Conservation (phyloP, 2,888 invertebrate species). For the Epsilonema sp. region DNA sequence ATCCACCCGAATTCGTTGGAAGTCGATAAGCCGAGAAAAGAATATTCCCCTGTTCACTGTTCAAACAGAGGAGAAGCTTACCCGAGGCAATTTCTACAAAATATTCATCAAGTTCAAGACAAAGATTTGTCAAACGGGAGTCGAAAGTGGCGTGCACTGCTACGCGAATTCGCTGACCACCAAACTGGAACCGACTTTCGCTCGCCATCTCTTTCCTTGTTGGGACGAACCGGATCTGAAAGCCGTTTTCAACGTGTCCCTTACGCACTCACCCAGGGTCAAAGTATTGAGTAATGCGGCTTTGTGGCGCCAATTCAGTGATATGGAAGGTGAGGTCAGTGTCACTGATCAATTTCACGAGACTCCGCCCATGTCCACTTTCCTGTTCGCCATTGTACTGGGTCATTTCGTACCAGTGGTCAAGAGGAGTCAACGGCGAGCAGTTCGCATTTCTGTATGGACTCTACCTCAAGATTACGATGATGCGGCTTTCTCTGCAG, state of each 20-base stretch:
- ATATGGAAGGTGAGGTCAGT: background rate
- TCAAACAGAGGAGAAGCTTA: too few relatives aligned
- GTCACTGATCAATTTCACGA: conserved; percentile 18
- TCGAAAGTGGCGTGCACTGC: too few relatives aligned
- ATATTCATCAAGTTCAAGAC: too few relatives aligned
- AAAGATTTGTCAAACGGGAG: too few relatives aligned
- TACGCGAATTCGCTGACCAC: too few relatives aligned
- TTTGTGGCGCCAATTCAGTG: background rate
- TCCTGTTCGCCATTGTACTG: conserved; percentile 28
- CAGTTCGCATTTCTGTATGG: conserved; percentile 21
- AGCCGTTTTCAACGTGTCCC: background rate
- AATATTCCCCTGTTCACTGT: too few relatives aligned
- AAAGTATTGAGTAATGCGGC: background rate
- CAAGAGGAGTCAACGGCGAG: conserved; percentile 16
- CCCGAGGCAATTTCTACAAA: too few relatives aligned
- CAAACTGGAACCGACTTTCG: background rate
- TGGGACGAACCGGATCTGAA: background rate
- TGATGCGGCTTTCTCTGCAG: conserved; percentile 17
- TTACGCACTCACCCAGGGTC: background rate
- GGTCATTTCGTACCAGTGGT: conserved; percentile 19
- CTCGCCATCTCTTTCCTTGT: background rate
- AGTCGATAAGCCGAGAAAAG: too few relatives aligned
- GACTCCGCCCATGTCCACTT: conserved; percentile 33
- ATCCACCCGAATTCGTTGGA: too few relatives aligned
- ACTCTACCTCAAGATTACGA: conserved; percentile 16